These are phyloP conservation scores for Periophthalmodon schlosseri DNA, from an alignment of 2,113 vertebrate species.

Conservation along the genomic window DNA sequence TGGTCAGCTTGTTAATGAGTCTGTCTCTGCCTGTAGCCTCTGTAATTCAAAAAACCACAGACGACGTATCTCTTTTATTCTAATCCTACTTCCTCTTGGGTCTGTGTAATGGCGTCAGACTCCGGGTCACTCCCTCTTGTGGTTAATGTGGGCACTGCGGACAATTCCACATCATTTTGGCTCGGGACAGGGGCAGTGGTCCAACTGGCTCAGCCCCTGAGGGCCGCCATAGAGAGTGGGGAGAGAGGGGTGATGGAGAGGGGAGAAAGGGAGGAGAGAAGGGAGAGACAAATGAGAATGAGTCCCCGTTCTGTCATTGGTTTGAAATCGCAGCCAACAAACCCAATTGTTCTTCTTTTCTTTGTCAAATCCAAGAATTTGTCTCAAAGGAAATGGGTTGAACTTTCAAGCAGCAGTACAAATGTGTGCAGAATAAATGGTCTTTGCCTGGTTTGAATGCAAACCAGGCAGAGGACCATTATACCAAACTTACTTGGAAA, in stretches of 20 bases:
- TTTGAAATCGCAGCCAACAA: not conserved
- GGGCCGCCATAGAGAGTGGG: slow-evolving; percentile 30
- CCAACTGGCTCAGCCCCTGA: slow-evolving; percentile 47
- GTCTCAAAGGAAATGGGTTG: slow-evolving; percentile 1
- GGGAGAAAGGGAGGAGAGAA: too few species aligned
- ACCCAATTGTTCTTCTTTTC: not conserved
- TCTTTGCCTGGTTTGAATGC: not conserved
- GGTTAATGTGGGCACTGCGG: slow-evolving; percentile 57
- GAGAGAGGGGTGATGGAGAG: not conserved
- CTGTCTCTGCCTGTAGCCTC: not conserved
- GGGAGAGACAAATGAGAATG: too few species aligned
- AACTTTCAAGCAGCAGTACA: not conserved
- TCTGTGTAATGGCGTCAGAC: slow-evolving; percentile 53
- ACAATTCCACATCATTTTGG: slow-evolving; percentile 54
- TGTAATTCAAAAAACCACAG: slow-evolving; percentile 58
- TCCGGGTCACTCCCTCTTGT: slow-evolving; percentile 57
- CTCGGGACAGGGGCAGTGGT: slow-evolving; percentile 45
- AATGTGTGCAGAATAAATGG: not conserved
- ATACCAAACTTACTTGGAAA: not conserved
- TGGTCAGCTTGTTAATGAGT: not conserved
- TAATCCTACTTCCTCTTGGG: slow-evolving; percentile 54
- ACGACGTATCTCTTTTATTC: slow-evolving; percentile 57
- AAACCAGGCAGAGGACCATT: not conserved
- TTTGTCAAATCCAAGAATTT: slow-evolving; percentile 5
- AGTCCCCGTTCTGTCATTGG: slow-evolving; percentile 5